These are phyloP conservation scores for Nicator chloris DNA, from an alignment of 2,113 vertebrate genomes.

Conservation along the genomic window DNA sequence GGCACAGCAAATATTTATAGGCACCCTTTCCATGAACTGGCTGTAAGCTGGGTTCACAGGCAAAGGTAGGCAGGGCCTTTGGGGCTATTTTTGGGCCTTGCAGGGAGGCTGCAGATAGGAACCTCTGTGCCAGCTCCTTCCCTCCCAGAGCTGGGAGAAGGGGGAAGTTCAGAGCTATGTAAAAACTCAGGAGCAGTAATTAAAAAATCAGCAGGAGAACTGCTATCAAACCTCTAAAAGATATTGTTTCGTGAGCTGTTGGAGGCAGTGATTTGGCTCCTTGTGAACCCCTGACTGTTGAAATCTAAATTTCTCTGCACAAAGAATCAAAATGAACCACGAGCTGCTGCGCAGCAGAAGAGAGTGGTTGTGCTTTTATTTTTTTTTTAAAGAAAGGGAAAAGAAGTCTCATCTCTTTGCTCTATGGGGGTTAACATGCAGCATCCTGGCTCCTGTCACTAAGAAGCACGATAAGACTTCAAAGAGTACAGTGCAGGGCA, in stretches of 20 bases:
- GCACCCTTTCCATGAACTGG: constrained; percentile 50
- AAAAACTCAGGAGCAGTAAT: neutral
- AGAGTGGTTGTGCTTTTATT: neutral
- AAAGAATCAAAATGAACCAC: neutral
- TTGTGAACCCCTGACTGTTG: neutral
- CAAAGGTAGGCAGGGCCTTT: constrained; percentile 30
- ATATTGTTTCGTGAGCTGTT: neutral
- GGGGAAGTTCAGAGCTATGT: neutral
- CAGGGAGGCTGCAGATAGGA: constrained; percentile 3
- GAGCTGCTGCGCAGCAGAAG: neutral
- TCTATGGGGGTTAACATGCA: constrained; percentile 24
- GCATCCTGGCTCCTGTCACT: constrained; percentile 63
- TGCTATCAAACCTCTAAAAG: neutral
- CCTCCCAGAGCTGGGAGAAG: neutral
- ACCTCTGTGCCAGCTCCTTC: neutral
- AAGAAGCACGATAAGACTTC: constrained; percentile 61
- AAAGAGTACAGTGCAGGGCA: constrained; percentile 53
- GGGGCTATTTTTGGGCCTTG: constrained; percentile 29
- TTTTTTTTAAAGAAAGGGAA: neutral
- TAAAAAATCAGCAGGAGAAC: neutral
- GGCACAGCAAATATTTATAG: constrained; percentile 60
- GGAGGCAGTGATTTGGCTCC: neutral
- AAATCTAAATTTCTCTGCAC: neutral
- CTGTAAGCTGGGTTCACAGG: constrained; percentile 6
- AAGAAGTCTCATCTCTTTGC: constrained; percentile 16